These are phyloP conservation scores for Euproctis similis DNA, from an alignment of 2,888 invertebrate species.

Conservation along the genomic window DNA sequence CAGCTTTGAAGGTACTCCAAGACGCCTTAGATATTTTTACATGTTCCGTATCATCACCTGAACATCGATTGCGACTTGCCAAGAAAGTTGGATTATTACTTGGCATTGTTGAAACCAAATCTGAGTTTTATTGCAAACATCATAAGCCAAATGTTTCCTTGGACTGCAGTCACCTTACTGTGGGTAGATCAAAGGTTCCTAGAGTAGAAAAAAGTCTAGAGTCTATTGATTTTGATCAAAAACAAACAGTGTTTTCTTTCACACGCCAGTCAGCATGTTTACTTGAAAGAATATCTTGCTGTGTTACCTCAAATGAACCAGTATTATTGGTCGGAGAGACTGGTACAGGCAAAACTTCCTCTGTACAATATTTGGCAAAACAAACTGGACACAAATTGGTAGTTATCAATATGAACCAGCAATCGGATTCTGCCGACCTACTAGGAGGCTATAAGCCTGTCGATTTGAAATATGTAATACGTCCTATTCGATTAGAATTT, in stretches of 20 bases:
- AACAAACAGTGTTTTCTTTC: conserved; percentile 82
- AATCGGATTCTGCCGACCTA: conserved; percentile 97
- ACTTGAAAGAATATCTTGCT: conserved; percentile 91
- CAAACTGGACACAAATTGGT: conserved; percentile 88
- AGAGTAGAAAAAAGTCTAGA: conserved; percentile 57
- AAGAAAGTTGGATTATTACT: conserved; percentile 85
- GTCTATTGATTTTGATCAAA: conserved; percentile 48
- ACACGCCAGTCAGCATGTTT: conserved; percentile 87
- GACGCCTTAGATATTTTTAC: conserved; percentile 95
- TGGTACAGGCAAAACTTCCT: conserved; percentile 98
- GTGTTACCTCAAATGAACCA: conserved; percentile 89
- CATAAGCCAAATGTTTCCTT: conserved; percentile 86
- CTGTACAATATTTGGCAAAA: conserved; percentile 92
- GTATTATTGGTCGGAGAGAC: conserved; percentile 98
- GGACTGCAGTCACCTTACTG: conserved; percentile 74
- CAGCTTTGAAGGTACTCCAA: conserved; percentile 84
- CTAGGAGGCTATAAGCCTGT: conserved; percentile 98
- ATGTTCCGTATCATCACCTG: conserved; percentile 81
- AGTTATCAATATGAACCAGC: conserved; percentile 99
- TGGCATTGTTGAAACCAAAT: conserved; percentile 87
- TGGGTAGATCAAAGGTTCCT: conserved; percentile 80
- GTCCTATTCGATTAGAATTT: conserved; percentile 88
- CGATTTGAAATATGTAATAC: conserved; percentile 88
- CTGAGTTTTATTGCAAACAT: conserved; percentile 85
- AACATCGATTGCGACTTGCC: conserved; percentile 79